These are phyloP conservation scores for Threskiornis aethiopicus DNA, from an alignment of 2,797 vertebrate genomes.

Conservation along the genomic window DNA sequence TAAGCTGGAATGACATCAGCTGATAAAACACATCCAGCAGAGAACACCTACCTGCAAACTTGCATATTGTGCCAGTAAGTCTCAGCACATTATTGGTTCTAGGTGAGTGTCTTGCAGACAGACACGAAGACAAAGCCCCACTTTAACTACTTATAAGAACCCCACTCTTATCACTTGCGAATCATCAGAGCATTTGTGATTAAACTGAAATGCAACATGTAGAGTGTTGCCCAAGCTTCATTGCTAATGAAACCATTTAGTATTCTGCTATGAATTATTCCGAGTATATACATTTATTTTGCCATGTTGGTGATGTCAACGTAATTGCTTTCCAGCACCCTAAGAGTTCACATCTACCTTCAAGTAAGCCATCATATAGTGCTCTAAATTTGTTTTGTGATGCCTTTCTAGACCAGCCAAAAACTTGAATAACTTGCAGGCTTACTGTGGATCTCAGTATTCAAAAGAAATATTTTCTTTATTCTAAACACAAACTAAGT, in stretches of 20 bases:
- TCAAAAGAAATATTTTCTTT: background rate
- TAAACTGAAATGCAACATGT: background rate
- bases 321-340: background rate
- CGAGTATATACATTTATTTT: background rate
- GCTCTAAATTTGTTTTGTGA: background rate
- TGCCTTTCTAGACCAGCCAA: background rate
- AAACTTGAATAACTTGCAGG: background rate
- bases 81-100: background rate
- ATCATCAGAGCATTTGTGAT: background rate
- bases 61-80: background rate
- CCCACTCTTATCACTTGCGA: rapidly evolving
- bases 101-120: background rate
- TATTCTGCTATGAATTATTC: background rate
- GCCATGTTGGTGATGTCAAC: background rate
- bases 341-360: background rate
- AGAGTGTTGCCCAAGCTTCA: background rate
- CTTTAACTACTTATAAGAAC: background rate
- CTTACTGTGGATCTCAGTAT: background rate
- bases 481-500: background rate
- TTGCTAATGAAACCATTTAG: background rate
- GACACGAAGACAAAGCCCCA: background rate
- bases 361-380: background rate
- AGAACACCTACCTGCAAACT: background rate
- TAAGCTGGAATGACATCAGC: background rate
- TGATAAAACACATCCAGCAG: background rate